A percentile compares a stretch with the other conserved stretches of the same genome.
phyloP scores from a whole-genome alignment of 2,888 invertebrate species.

The Oscheius sp. region DNA sequence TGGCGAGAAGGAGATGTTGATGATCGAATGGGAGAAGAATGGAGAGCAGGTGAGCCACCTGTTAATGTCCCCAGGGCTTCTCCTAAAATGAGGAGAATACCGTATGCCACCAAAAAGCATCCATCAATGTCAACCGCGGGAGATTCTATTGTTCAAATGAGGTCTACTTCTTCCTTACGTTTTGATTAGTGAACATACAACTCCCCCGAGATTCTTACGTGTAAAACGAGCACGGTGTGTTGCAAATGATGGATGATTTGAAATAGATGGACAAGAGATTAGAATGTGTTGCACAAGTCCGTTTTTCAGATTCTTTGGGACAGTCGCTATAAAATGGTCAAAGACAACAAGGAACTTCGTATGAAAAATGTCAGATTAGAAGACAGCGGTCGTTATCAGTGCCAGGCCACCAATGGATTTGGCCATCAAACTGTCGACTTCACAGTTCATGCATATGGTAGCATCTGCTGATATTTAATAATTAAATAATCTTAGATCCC shows the following conservation, averaged over 20 bases:
- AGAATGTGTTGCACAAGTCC: slow-evolving; percentile 20
- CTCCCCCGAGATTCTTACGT: slow-evolving; percentile 15
- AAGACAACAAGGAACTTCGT: slow-evolving; percentile 58
- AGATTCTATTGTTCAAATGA: slow-evolving; percentile 1
- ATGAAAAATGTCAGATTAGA: slow-evolving; percentile 58
- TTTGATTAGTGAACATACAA: slow-evolving; percentile 13
- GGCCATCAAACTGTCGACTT: slow-evolving; percentile 64
- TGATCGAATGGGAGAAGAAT: slow-evolving; percentile 66
- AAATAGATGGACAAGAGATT: slow-evolving; percentile 28
- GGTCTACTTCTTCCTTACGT: not conserved
- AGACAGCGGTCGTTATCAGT: slow-evolving; percentile 65
- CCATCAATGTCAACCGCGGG: slow-evolving; percentile 28
- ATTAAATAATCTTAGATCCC: slow-evolving; percentile 35
- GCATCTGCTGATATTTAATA: not conserved
- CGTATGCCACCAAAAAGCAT: slow-evolving; percentile 22
- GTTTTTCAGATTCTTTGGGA: slow-evolving; percentile 51
- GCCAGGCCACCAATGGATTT: slow-evolving; percentile 67
- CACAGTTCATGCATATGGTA: slow-evolving; percentile 61
- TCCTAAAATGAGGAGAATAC: slow-evolving; percentile 1
- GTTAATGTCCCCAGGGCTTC: not conserved
- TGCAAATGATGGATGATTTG: slow-evolving; percentile 26
- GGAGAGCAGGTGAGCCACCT: slow-evolving; percentile 55
- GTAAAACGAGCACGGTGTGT: slow-evolving; percentile 24
- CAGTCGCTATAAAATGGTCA: slow-evolving; percentile 55
- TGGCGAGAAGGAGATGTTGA: slow-evolving; percentile 55